Base-by-base conservation (phyloP, 2,888 invertebrate species). In the Schizaphis graminum region DNA sequence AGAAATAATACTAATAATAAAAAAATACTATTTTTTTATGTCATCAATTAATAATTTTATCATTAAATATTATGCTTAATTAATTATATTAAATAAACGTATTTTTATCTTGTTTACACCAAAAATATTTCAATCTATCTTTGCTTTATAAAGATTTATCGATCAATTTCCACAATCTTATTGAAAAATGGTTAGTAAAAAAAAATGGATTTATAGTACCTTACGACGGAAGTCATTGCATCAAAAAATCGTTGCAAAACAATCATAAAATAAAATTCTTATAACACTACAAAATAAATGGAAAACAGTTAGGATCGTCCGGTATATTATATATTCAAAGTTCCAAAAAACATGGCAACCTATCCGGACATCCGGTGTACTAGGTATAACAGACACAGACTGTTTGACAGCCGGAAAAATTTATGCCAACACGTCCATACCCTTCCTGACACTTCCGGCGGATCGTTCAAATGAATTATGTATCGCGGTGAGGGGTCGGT, bases 331-430 rank as follows among this genome's bases (percentile, higher is more conserved):
- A 35, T 77, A 35, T 67, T 67, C 61, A 35, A 53, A 41, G 91
- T 91, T 91, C 41, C 21, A 41, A 91, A 91, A 91, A 91, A 85
- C 56, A 86, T 49, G 49, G 67, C 26, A 77, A 84, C 89, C 93
- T 3, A 44, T 28, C 56, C 92, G 89, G 89, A 89, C 44, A 53
- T 92, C 92, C 88, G 53, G 3, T 10, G 8, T 44, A 41, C 53
- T 61, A 61, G 57, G 61, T 49, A 41, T 84, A 41, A 53, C 47
- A 28, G 41, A 93, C 53, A 44, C 89, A 44, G n/a, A n/a, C 77
- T 88, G 89, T 93, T 89, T 89, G 93, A 93, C 93, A 93, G 89
- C 93, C 88, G 89, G 77, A 93, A 93, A 93, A 93, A 93, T 88
- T 88, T 92, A 92, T 93, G 93, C 89, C 89, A 35, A 89, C 93